Conservation (phyloP, 2,888 invertebrate species). For the Tenthredo scrophulariae region DNA sequence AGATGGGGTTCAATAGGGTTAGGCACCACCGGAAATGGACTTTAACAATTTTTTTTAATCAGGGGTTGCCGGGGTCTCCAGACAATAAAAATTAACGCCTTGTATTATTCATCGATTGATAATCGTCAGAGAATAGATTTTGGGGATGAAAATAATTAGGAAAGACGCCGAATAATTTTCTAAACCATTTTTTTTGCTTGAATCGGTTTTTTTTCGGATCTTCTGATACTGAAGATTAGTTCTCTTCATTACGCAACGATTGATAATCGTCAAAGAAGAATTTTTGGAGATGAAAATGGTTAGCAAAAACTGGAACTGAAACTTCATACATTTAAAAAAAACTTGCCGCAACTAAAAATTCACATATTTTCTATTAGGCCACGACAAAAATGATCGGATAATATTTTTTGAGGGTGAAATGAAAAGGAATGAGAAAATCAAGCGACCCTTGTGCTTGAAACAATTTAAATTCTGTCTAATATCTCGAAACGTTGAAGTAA, state of each 20-base stretch:
- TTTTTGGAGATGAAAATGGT: neutral
- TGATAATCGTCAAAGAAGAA: neutral
- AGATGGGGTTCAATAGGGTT: slow-evolving; percentile 58
- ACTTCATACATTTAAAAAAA: too few relatives aligned
- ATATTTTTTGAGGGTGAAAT: neutral
- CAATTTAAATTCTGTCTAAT: neutral
- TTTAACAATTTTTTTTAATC: slow-evolving; percentile 32
- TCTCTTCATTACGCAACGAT: neutral
- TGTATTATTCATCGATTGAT: neutral
- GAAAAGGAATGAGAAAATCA: neutral
- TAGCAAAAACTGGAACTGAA: neutral
- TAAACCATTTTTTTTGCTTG: neutral
- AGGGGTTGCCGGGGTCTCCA: neutral
- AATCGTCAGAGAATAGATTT: neutral
- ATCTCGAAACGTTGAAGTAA: neutral
- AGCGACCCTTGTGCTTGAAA: neutral
- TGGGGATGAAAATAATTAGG: neutral
- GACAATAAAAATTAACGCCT: neutral
- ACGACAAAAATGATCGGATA: neutral
- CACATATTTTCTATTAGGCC: neutral
- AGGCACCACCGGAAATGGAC: slow-evolving; percentile 51
- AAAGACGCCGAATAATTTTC: neutral
- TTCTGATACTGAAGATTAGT: neutral
- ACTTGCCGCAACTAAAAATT: neutral
- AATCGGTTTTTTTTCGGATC: too few relatives aligned